A percentile compares a stretch with the other conserved stretches of the same genome.
Conservation (phyloP, 2,797 vertebrate genomes). For the Malurus leucopterus region DNA sequence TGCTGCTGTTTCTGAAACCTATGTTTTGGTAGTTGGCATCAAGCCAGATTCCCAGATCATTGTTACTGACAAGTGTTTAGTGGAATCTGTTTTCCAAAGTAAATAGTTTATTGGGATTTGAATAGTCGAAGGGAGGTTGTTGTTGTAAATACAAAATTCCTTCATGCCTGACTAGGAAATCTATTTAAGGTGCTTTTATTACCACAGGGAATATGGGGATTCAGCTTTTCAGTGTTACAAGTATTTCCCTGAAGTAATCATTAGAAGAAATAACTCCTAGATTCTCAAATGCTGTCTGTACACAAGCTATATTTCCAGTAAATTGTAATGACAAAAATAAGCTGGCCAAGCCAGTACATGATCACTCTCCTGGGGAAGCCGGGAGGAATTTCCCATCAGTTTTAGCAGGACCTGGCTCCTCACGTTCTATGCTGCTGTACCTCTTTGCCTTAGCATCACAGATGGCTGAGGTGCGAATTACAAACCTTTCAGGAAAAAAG, state of each 20-base stretch:
- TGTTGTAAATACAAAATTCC: not conserved
- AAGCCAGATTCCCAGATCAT: not conserved
- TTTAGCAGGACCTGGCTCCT: not conserved
- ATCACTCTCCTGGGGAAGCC: not conserved
- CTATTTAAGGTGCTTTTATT: constrained; percentile 12
- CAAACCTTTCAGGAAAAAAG: not conserved
- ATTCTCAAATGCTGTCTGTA: not conserved
- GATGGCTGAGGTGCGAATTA: not conserved
- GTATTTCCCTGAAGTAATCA: not conserved
- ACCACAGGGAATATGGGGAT: not conserved
- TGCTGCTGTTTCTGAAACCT: not conserved
- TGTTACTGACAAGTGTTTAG: not conserved
- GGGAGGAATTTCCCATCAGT: not conserved
- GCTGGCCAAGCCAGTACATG: not conserved
- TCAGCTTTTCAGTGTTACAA: not conserved
- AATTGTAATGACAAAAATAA: constrained; percentile 1
- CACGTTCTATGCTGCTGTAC: rapidly evolving
- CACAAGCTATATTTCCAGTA: not conserved
- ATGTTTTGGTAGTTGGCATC: rapidly evolving
- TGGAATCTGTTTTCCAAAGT: not conserved
- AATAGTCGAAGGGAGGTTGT: not conserved
- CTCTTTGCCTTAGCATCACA: rapidly evolving
- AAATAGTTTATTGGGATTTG: not conserved
- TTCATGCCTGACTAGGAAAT: not conserved
- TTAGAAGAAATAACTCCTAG: constrained; percentile 4